Percentiles rank a stretch among this genome's conserved stretches.
Conservation (phyloP, 2,888 invertebrate species). For the Brachylomia viminalis region DNA sequence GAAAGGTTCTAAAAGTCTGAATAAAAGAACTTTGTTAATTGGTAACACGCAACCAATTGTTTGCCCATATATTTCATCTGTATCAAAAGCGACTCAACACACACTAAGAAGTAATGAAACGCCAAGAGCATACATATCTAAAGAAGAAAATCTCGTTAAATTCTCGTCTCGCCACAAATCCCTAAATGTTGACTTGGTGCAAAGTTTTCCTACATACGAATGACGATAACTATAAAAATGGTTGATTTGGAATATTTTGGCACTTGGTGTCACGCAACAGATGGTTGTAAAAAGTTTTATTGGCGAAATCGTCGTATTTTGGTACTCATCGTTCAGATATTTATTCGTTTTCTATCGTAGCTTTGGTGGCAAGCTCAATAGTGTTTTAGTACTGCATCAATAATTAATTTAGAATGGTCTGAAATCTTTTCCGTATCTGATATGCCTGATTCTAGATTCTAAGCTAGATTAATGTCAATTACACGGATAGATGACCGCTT, state of each 20-base stretch:
- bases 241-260: slow-evolving; percentile 27
- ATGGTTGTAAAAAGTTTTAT: slow-evolving; percentile 39
- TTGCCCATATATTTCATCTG: too few species aligned
- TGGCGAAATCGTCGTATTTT: neutral
- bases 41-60: too few species aligned
- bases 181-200: slow-evolving; percentile 5
- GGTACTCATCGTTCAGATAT: neutral
- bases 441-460: neutral
- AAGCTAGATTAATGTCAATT: neutral
- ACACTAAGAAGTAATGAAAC: neutral
- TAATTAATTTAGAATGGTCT: neutral
- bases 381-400: neutral
- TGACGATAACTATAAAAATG: slow-evolving; percentile 25
- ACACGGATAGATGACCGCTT: neutral
- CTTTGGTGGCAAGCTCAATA: neutral
- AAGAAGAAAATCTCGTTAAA: slow-evolving; percentile 16
- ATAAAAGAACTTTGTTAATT: too few species aligned
- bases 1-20: too few species aligned
- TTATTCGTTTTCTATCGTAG: slow-evolving; percentile 5
- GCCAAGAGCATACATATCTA: neutral
- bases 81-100: too few species aligned
- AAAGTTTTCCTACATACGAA: slow-evolving; percentile 28
- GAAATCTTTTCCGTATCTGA: neutral
- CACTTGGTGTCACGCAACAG: slow-evolving; percentile 29
- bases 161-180: slow-evolving; percentile 43